phyloP scores from a whole-genome alignment of 1,140 invertebrate species.

The Steinernema khuongi region DNA sequence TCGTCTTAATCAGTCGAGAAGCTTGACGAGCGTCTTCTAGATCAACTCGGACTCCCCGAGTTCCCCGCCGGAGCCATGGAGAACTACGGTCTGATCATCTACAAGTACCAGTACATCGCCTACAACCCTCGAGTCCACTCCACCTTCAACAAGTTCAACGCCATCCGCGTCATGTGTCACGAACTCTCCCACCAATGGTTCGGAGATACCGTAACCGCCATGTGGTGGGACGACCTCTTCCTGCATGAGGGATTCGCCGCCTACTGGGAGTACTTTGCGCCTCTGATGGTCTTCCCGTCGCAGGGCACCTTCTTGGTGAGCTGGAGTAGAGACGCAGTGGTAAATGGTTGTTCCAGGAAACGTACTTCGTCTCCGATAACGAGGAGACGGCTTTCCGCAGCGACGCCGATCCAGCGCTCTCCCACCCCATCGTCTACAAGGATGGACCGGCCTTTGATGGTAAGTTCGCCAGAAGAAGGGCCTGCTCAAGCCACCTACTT shows the following conservation, averaged over 20 bases:
- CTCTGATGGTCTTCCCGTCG: conserved; percentile 60
- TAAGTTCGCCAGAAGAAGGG: not conserved
- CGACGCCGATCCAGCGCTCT: conserved; percentile 18
- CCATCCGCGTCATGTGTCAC: conserved; percentile 51
- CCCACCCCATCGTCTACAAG: conserved; percentile 27
- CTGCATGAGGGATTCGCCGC: conserved; percentile 62
- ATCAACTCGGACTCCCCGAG: conserved; percentile 32
- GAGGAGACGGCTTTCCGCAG: conserved; percentile 20
- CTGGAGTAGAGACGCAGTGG: not conserved
- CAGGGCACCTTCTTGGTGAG: conserved; percentile 23
- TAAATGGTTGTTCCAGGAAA: conserved; percentile 14
- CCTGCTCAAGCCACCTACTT: not conserved
- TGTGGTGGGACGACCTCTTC: conserved; percentile 62
- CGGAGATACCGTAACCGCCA: conserved; percentile 34
- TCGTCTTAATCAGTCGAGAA: not conserved
- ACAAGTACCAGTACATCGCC: conserved; percentile 45
- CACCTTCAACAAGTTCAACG: conserved; percentile 44
- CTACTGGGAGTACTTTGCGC: conserved; percentile 61
- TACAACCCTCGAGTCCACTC: conserved; percentile 51
- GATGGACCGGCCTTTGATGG: conserved; percentile 59
- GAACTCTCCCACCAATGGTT: conserved; percentile 47
- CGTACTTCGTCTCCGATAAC: conserved; percentile 20
- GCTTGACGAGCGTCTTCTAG: not conserved
- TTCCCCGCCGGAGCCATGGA: conserved; percentile 37
- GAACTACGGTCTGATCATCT: conserved; percentile 38